Evolutionary conservation across 2,888 invertebrate genomes (phyloP), one percentile per base, ranked within the genome.

Genomic region (Eremobia ochroleuca): DNA sequence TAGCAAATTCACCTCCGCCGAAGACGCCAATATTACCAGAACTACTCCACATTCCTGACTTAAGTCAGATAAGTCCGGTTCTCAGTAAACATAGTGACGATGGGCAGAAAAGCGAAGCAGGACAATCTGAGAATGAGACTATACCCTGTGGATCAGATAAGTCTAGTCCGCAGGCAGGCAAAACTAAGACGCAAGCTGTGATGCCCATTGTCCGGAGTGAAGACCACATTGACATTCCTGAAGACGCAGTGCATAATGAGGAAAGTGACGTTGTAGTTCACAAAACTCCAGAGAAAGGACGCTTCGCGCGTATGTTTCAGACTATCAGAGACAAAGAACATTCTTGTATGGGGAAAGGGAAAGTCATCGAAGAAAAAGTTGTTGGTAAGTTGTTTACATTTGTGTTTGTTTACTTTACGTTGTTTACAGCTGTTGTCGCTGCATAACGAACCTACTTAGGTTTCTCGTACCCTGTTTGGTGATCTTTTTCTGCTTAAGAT

Each of bases 61-160:
- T 96, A 75, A 89, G 93, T 2, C 95, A 96, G 61, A 93, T 95
- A 85, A 96, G 96, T 90, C 96, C 96, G 0, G 93, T 92, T 58
- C 83, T 95, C 28, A 97, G 96, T 90, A 95, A 94, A 86, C 94
- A 94, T 65, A 97, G 96, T 83, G 97, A 96, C 59, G 96, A 96
- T 76, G 96, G 94, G 13, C 96, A 95, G 78, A 97, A 95, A 82
- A 97, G 96, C 86, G 96, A 96, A 46, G 93, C 91, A 2, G 96
- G 94, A 0, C 96, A 96, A 76, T 97, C 97, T 4, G 97, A 97
- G 81, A 97, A 97, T 82, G 97, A 97, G 81, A 97, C 97, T 0
- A 97, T 97, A 74, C 95, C 96, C 0, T 97, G 97, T 86, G 96
- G 93, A 11, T 97, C 97, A 0, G 96, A 96, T 80, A 97, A 97